Evolutionary conservation across 2,888 invertebrate genomes (phyloP), one percentile per base, ranked within the genome.

Genomic region (Electrophaes corylata): DNA sequence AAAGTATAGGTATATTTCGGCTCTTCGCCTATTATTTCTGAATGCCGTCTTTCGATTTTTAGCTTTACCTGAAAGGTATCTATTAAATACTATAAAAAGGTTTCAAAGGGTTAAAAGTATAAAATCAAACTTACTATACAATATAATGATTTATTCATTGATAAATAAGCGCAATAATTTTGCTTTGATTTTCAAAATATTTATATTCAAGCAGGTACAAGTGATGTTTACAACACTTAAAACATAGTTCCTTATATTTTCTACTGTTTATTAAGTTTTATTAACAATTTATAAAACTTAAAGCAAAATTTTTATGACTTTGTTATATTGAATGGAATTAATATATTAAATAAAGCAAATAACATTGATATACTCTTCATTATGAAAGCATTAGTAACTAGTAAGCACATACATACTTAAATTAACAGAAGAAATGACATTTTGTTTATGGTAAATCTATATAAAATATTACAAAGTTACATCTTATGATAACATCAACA

Each of bases 101-200:
- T 23, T 16, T 37, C 10, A 14, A 29, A 19, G 37, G 40, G 23
- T 18, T 35, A 5, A 23, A 48, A 20, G 33, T 31, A 6, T 37
- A 23, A 19, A 79, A 75, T 72, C 53, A 84, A 81, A 81, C 70
- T 76, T 58, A 59, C 52, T 54, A 82, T 86, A 81, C 84, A 88
- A 88, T 89, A 89, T 85, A 86, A 84, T 88, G 84, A 86, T 91
- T 91, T 91, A 90, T 88, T 90, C 78, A 85, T 86, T 81, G 84
- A 88, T 88, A 86, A 78, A 83, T 88, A 91, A 91, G 91, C 91
- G 86, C 90, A 89, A 84, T 91, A 86, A 91, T 87, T 91, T 91
- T 91, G 91, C 91, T 91, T 91, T 91, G 91, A 88, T 83, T 86
- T 86, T 83, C 83, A 86, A 88, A 88, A 88, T 88, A 90, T 88